Base-by-base conservation (phyloP, 2,797 vertebrate genomes). In the Carduelis carduelis region DNA sequence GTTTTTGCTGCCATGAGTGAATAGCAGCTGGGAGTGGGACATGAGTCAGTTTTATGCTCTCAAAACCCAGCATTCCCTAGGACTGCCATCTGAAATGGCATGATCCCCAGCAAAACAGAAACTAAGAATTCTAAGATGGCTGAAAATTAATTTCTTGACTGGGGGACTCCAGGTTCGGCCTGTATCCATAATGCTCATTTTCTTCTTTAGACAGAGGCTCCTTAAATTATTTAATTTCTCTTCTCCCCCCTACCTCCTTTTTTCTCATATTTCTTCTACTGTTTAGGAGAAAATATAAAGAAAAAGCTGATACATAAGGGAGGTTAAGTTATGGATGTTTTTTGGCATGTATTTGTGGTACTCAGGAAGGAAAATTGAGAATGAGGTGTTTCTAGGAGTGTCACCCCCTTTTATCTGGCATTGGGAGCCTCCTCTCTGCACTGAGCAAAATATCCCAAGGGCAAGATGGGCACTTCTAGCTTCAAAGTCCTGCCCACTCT, bases 181-280 rank as follows among this genome's bases (percentile, higher is more conserved):
- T 2, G 0, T 30, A 53, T 46, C 20, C 34, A 46, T 14, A 61
- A 47, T 14, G 13, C 21, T 69, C 0, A 26, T 47, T 69, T 77
- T 47, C 47, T 53, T 77, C 34, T 61, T 69, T 41, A 39, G 72
- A 77, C 13, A 77, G 47, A 46, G 8, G 14, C 24, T 77, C 30
- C 17, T 69, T 53, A 61, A 75, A 39, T 39, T 28, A 24, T 39
- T 60, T 68, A 20, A 66, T 66, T 44, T 52, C 23, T 60, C 53
- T 8, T 28, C 35, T 20, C 30, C 2, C 1, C 1, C 2, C 4
- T 6, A 2, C 19, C 19, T 1, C 11, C 1, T 11, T 55, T 74
- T 50, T 35, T 4, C n/a, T 53, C 16, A 2, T 52, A 3, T 52
- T 68, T 44, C 12, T 34, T 53, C 28, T 61, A 26, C 53, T 41